Percentiles rank a stretch among this genome's conserved stretches.
Evolutionary conservation across 2,797 vertebrate species (phyloP).

Genomic region (Hyperoplus lanceolatus): DNA sequence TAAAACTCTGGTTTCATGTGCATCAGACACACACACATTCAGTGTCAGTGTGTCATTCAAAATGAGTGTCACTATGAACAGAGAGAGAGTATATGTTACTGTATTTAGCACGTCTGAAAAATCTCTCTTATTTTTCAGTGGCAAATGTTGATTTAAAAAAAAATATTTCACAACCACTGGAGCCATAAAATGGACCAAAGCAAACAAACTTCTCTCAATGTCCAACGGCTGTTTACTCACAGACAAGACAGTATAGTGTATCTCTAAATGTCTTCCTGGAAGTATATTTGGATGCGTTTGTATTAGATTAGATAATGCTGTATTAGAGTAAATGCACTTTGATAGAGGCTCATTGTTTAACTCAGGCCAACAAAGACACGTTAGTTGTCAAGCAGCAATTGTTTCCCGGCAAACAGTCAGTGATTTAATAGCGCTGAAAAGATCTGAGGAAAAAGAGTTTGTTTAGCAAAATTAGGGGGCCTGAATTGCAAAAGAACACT

Average conservation of each 20-base stretch:
- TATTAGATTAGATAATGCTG: conserved; percentile 53
- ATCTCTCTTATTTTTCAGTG: neutral
- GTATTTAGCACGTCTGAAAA: neutral
- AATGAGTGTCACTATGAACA: conserved; percentile 10
- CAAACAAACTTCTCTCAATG: conserved; percentile 30
- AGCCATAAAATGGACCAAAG: conserved; percentile 28
- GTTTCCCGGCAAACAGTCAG: conserved; percentile 35
- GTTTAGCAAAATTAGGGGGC: conserved; percentile 23
- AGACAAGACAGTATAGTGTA: conserved; percentile 7
- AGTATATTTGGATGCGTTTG: conserved; percentile 56
- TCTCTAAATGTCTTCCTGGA: conserved; percentile 48
- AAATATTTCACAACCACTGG: conserved; percentile 17
- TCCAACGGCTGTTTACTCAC: conserved; percentile 44
- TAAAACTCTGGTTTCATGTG: conserved; percentile 46
- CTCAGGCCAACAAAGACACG: conserved; percentile 34
- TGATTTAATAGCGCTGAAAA: neutral
- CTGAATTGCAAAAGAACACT: neutral
- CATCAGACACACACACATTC: neutral
- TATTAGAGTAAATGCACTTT: conserved; percentile 42
- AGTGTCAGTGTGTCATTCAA: conserved; percentile 11
- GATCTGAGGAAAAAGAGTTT: neutral
- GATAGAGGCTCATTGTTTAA: conserved; percentile 58
- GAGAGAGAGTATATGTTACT: conserved; percentile 5
- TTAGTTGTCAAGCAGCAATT: conserved; percentile 41
- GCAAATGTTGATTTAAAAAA: conserved; percentile 21